Percentiles rank a stretch among this genome's conserved stretches.
Conservation (phyloP, 2,797 vertebrate species). For the Poecilia picta region DNA sequence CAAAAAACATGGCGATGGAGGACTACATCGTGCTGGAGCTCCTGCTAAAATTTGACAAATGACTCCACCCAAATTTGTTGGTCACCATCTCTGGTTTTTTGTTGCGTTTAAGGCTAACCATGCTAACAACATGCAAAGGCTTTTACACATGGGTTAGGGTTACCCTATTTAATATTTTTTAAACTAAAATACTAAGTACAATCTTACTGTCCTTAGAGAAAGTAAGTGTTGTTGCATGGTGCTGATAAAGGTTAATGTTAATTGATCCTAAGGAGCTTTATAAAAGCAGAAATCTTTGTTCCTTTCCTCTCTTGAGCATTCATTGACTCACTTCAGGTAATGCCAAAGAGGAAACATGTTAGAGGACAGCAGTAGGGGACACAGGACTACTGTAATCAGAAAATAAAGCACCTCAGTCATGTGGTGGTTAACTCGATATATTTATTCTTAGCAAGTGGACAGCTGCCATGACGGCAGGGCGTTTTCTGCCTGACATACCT, state of each 20-base stretch:
- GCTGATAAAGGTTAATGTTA: not conserved
- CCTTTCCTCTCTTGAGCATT: not conserved
- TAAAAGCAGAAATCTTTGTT: not conserved
- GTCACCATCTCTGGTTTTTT: no score
- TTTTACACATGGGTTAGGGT: no score
- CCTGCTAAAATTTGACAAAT: no score
- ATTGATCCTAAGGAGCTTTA: not conserved
- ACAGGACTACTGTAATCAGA: not conserved
- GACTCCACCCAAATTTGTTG: no score
- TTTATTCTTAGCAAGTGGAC: not conserved
- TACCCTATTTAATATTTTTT: not conserved
- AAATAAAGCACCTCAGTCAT: not conserved
- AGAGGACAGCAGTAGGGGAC: conserved; percentile 6
- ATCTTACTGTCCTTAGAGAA: not conserved
- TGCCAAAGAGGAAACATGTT: not conserved
- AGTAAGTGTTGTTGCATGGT: not conserved
- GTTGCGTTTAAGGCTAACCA: no score
- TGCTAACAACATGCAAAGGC: no score
- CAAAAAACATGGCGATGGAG: no score
- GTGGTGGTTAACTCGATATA: not conserved
- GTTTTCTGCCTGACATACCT: conserved; percentile 79
- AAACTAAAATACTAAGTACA: not conserved
- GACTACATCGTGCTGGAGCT: no score
- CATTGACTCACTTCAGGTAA: not conserved
- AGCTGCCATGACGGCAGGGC: not conserved